These are phyloP conservation scores for Platorchestia sp. DNA, from an alignment of 1,140 invertebrate genomes.

Conservation along the genomic window DNA sequence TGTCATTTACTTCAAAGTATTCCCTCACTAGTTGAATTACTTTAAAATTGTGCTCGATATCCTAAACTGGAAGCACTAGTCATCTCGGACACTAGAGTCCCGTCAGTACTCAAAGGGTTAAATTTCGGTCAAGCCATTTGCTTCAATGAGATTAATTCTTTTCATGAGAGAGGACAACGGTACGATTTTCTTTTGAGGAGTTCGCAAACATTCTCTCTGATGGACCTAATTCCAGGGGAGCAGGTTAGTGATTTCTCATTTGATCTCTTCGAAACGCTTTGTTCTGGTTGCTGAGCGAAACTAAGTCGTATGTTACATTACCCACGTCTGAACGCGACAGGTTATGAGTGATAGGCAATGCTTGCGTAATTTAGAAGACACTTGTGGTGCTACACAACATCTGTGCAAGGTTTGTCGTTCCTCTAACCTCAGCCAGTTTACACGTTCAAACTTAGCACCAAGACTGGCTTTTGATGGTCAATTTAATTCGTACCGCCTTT, in stretches of 20 bases:
- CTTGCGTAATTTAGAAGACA: conserved; percentile 1
- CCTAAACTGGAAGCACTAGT: too few species aligned
- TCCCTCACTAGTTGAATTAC: too few species aligned
- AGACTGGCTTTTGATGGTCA: neutral
- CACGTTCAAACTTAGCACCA: neutral
- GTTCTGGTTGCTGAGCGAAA: neutral
- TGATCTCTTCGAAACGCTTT: neutral
- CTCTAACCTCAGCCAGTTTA: neutral
- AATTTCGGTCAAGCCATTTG: neutral
- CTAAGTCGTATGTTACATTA: neutral
- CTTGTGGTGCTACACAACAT: neutral
- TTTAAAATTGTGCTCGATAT: too few species aligned
- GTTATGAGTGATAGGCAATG: neutral
- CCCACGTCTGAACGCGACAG: neutral
- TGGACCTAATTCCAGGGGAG: neutral
- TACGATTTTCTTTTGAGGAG: neutral
- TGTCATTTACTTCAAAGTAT: too few species aligned
- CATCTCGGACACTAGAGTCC: too few species aligned
- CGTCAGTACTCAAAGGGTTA: too few species aligned
- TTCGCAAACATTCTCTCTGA: neutral
- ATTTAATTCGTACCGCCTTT: neutral
- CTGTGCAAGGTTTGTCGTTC: neutral
- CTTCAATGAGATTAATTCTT: neutral
- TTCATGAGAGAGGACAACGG: neutral
- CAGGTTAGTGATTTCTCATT: neutral